These are phyloP conservation scores for Lanius collurio DNA, from an alignment of 2,113 vertebrate genomes.

Conservation along the genomic window DNA sequence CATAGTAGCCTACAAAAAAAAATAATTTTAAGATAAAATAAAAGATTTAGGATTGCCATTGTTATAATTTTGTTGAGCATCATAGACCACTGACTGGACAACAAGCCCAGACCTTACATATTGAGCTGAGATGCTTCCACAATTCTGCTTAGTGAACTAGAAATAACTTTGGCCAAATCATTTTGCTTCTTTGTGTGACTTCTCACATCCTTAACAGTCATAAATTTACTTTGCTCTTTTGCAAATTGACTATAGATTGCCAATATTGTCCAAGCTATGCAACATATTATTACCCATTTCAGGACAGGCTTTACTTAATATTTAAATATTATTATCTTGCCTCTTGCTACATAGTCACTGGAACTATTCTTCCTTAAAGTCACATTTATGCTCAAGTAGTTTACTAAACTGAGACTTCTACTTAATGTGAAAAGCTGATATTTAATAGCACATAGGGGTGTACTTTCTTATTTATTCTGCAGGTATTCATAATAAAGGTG, in stretches of 20 bases:
- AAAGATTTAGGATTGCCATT: not conserved
- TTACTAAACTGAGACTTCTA: not conserved
- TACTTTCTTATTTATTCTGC: conserved; percentile 1
- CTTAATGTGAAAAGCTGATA: not conserved
- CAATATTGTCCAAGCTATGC: not conserved
- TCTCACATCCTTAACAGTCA: not conserved
- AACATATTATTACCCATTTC: not conserved
- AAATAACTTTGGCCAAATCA: not conserved
- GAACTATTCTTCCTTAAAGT: not conserved
- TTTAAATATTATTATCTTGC: not conserved
- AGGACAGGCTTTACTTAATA: not conserved
- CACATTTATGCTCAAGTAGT: not conserved
- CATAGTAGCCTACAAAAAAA: not conserved
- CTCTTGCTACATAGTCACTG: not conserved
- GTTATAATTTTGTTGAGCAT: not conserved
- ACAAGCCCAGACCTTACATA: rapidly evolving
- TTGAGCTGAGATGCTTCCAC: not conserved
- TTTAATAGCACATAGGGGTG: conserved; percentile 16
- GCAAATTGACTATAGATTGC: not conserved
- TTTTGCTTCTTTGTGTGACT: not conserved
- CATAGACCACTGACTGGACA: not conserved
- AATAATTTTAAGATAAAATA: not conserved
- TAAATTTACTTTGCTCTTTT: not conserved
- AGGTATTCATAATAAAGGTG: not conserved
- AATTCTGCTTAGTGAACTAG: not conserved